Percentiles rank a stretch among this genome's conserved stretches.
Evolutionary conservation across 1,140 invertebrate species (phyloP).

Genomic region (Halesus radiatus): DNA sequence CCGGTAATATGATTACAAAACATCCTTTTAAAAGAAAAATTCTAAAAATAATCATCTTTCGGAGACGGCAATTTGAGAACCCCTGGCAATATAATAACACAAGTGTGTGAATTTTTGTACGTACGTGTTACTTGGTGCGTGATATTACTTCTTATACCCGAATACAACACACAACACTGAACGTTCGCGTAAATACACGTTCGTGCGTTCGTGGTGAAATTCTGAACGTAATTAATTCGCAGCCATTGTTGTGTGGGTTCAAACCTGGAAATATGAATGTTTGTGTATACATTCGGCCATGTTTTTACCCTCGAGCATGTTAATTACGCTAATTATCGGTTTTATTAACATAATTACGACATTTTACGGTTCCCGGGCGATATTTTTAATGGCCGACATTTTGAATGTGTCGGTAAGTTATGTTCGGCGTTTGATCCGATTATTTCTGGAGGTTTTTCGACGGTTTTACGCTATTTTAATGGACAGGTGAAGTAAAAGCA

Average conservation of each 20-base stretch:
- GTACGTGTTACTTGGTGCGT: not conserved
- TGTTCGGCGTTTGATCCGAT: conserved; percentile 1
- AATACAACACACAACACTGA: too few relatives aligned
- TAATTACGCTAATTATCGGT: conserved; percentile 39
- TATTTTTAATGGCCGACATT: conserved; percentile 31
- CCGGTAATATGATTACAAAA: too few relatives aligned
- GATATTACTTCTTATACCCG: not conserved
- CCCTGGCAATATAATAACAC: not conserved
- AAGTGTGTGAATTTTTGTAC: conserved; percentile 17
- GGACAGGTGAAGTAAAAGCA: conserved; percentile 21
- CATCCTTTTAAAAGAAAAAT: too few relatives aligned
- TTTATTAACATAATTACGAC: conserved; percentile 42
- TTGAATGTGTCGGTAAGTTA: conserved; percentile 28
- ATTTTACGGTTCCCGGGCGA: conserved; percentile 23
- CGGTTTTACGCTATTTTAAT: conserved; percentile 18
- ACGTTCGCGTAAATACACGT: too few relatives aligned
- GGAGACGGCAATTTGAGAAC: not conserved
- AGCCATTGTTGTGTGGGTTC: conserved; percentile 7
- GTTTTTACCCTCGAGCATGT: conserved; percentile 14
- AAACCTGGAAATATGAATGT: not conserved
- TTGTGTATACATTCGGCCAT: not conserved
- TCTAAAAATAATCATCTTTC: too few relatives aligned
- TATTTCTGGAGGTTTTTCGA: not conserved
- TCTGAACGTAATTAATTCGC: conserved; percentile 9
- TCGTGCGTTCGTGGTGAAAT: not conserved